These are phyloP conservation scores for Buphagus erythrorhynchus DNA, from an alignment of 2,797 vertebrate species.

Conservation along the genomic window DNA sequence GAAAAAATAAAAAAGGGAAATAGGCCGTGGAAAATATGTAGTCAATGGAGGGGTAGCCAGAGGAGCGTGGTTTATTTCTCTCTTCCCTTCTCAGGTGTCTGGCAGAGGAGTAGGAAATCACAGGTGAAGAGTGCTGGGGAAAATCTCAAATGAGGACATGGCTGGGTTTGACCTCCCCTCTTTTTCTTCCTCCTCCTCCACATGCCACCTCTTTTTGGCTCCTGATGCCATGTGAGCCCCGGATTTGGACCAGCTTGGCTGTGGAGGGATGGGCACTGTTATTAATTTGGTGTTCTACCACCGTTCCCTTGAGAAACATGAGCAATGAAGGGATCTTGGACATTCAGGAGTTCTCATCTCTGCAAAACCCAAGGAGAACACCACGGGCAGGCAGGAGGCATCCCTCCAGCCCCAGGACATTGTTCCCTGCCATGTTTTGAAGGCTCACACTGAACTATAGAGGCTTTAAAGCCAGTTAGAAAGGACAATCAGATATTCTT, in stretches of 20 bases:
- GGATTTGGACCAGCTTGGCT: not conserved
- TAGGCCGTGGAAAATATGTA: not conserved
- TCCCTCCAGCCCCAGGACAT: not conserved
- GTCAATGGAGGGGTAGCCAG: not conserved
- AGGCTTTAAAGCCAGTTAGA: not conserved
- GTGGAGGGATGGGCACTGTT: fast-evolving
- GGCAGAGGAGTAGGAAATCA: fast-evolving
- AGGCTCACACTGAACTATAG: not conserved
- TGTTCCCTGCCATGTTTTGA: not conserved
- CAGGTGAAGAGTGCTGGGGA: not conserved
- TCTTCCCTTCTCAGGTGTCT: not conserved
- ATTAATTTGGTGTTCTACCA: not conserved
- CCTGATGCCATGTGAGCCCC: fast-evolving
- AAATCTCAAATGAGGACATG: fast-evolving
- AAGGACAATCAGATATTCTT: slow-evolving; percentile 48
- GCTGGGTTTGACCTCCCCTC: not conserved
- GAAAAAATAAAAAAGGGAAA: not conserved
- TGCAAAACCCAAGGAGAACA: not conserved
- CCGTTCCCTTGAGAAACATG: fast-evolving
- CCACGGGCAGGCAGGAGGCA: not conserved
- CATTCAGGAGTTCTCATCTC: not conserved
- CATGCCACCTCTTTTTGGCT: fast-evolving
- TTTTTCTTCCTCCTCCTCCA: not conserved
- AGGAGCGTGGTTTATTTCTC: not conserved
- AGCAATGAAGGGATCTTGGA: fast-evolving